Percentiles rank a stretch among this genome's conserved stretches.
Evolutionary conservation across 2,888 invertebrate species (phyloP).

Genomic region (Hecatera dysodea): DNA sequence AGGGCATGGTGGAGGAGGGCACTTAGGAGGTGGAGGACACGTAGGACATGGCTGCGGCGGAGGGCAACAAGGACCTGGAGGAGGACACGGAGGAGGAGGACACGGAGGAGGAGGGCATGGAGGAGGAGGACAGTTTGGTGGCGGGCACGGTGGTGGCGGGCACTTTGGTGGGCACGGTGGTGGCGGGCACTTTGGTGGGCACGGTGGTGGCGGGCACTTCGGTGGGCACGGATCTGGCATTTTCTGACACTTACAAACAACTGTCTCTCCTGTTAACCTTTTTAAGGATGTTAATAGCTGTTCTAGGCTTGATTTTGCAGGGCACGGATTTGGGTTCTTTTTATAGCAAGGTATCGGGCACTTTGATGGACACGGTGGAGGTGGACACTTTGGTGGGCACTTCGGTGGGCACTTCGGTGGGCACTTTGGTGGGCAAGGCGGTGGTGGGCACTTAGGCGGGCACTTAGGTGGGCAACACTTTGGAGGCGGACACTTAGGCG

Average conservation of each 20-base stretch:
- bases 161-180: background rate
- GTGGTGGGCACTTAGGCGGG: too few relatives aligned
- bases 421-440: background rate
- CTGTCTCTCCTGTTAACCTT: background rate
- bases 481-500: background rate
- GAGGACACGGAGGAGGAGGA: background rate
- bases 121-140: background rate
- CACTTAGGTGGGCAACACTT: too few relatives aligned
- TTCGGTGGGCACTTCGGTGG: too few relatives aligned
- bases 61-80: background rate
- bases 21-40: background rate
- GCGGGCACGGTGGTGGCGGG: background rate
- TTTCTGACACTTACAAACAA: background rate
- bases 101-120: background rate
- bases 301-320: background rate
- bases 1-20: background rate
- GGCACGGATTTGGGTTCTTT: background rate
- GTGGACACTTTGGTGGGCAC: too few relatives aligned
- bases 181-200: background rate
- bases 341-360: background rate
- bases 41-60: background rate
- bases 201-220: background rate
- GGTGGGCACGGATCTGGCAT: background rate
- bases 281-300: background rate
- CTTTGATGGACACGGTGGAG: too few relatives aligned